These are phyloP conservation scores for Chaetogeoica ovagalla DNA, from an alignment of 2,888 invertebrate species.

Conservation along the genomic window DNA sequence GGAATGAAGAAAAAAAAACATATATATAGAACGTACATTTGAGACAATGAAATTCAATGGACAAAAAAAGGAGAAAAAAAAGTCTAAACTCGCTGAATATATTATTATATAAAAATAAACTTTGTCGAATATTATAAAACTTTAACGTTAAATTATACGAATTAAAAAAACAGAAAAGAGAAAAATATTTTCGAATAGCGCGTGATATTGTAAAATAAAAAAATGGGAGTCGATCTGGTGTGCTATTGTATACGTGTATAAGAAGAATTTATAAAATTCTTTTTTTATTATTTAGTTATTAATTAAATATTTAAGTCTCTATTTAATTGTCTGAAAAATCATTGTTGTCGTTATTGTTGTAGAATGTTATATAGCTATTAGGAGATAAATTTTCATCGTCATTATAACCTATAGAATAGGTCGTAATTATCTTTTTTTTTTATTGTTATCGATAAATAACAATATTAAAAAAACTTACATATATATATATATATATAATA, in stretches of 20 bases:
- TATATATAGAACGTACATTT: not conserved
- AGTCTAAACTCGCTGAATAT: conserved; percentile 8
- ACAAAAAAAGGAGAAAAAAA: conserved; percentile 1
- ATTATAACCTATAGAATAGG: not conserved
- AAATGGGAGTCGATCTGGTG: not conserved
- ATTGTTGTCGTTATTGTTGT: conserved; percentile 2
- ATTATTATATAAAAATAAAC: not conserved
- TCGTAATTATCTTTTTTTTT: not conserved
- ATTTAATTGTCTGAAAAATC: conserved; percentile 31
- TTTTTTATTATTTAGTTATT: conserved; percentile 10
- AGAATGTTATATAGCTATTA: conserved; percentile 1
- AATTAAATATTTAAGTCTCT: not conserved
- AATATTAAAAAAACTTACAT: not conserved
- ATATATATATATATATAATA: too few species aligned
- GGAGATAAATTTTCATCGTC: conserved; percentile 31
- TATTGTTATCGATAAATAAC: not conserved
- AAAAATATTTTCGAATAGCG: not conserved
- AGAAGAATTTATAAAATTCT: not conserved
- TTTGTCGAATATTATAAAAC: conserved; percentile 9
- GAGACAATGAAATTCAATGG: not conserved
- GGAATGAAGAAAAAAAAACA: not conserved
- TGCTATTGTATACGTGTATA: not conserved
- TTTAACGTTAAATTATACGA: not conserved
- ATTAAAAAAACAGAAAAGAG: conserved; percentile 6
- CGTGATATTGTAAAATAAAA: not conserved